Evolutionary conservation across 2,797 vertebrate species (phyloP), one percentile per base, ranked within the genome.

Genomic region (Chelonia mydas): DNA sequence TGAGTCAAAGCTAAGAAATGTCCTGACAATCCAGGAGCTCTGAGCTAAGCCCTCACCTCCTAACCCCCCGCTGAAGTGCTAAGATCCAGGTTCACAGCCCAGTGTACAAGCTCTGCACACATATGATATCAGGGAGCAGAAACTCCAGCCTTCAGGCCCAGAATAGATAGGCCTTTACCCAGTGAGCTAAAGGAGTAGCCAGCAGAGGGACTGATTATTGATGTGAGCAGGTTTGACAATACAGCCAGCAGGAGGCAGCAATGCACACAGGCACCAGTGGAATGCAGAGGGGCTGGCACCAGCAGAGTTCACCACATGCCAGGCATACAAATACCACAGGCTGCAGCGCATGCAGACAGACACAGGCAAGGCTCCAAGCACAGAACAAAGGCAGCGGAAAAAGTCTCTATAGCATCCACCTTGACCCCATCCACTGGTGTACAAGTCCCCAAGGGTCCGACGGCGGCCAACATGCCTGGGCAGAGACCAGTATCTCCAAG

Each of bases 391-490:
- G 84, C 97, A 98, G 98, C 96, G 96, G 33, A 96, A 94, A 86
- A 95, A 95, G 97, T 97, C 98, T 98, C 98, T 93, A 12, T 8
- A 72, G 81, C 59, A 97, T 99, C 99, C 99, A 99, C 99, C 99
- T 99, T 98, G 99, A 98, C 98, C 99, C 99, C 99, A 99, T 99
- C 99, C 99, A 98, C 98, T 98, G 98, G 98, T 98, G 99, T 99
- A 99, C 97, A 99, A 99, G 98, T 99, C 99, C 98, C 99, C 99
- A 98, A 99, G 99, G 80, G 99, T 99, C 98, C 99, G 99, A 97
- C 99, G 99, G 93, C 99, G 99, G 97, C 99, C 99, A 97, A 98
- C 78, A 93, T 99, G 99, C 98, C 99, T 99, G 97, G 99, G 99
- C 98, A 99, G 98, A 97, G 99, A 99, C 99, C 99, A 99, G 98